These are phyloP conservation scores for Trogon melanurus DNA, from an alignment of 2,113 vertebrate species.

Conservation along the genomic window DNA sequence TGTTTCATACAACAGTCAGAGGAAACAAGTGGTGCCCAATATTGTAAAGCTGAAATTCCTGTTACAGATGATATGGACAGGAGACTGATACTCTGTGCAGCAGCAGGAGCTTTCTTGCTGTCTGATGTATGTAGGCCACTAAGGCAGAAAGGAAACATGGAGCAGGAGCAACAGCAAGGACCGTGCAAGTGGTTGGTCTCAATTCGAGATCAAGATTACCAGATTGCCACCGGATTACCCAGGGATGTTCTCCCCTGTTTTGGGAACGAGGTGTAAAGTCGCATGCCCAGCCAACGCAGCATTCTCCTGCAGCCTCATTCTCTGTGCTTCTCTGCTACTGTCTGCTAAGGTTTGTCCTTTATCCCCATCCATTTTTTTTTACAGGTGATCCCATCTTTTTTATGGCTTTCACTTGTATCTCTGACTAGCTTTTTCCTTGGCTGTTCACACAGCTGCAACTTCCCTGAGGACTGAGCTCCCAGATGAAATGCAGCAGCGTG, in stretches of 20 bases:
- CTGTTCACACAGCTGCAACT: neutral
- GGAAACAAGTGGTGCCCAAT: neutral
- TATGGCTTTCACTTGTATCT: neutral
- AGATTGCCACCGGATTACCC: neutral
- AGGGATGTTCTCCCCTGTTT: neutral
- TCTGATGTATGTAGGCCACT: neutral
- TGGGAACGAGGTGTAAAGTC: neutral
- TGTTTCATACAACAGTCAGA: neutral
- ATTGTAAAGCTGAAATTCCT: neutral
- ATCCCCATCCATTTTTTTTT: neutral
- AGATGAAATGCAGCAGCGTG: neutral
- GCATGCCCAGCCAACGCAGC: neutral
- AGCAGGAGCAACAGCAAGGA: neutral
- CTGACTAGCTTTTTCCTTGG: neutral
- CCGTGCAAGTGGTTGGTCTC: neutral
- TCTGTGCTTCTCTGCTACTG: neutral
- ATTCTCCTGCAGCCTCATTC: neutral
- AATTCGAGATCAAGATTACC: neutral
- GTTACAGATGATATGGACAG: neutral
- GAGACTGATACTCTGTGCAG: fast-evolving
- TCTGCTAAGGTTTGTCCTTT: neutral
- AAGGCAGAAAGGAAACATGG: neutral
- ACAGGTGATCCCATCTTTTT: neutral
- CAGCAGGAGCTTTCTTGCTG: neutral
- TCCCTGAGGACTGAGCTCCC: neutral